phyloP scores from a whole-genome alignment of 2,888 invertebrate genomes.

The Cremastinae sp. region DNA sequence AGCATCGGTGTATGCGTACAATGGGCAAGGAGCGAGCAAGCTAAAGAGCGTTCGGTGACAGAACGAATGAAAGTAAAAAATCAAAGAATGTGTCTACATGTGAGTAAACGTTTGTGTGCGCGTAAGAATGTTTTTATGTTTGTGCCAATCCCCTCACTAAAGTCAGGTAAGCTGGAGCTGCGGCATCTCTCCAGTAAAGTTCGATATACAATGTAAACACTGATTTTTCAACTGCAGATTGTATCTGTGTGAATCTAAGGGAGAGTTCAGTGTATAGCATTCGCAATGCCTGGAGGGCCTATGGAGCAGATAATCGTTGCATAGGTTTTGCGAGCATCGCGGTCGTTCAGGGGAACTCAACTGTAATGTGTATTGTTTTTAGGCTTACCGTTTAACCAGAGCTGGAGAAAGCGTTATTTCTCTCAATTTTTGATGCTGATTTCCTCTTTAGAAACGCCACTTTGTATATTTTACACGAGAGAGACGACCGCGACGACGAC shows the following conservation, averaged over 20 bases:
- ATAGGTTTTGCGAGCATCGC: too few species aligned
- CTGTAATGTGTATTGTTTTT: background rate
- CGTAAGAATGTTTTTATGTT: too few species aligned
- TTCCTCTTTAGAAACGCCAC: conserved; percentile 59
- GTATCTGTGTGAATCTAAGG: background rate
- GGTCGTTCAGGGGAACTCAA: too few species aligned
- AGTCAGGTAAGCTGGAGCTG: conserved; percentile 25
- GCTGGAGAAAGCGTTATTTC: conserved; percentile 35
- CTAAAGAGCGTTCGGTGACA: conserved; percentile 39
- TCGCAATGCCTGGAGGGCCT: too few species aligned
- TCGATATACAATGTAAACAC: conserved; percentile 77
- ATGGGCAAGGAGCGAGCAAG: background rate
- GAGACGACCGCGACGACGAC: conserved; percentile 27
- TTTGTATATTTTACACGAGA: conserved; percentile 63
- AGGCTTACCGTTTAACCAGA: conserved; percentile 61
- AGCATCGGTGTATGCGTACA: too few species aligned
- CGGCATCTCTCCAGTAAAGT: conserved; percentile 62
- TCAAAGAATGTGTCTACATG: conserved; percentile 7
- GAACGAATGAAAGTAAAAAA: conserved; percentile 44
- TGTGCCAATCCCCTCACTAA: background rate
- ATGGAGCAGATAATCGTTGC: too few species aligned
- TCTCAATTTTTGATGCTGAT: conserved; percentile 52
- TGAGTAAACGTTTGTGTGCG: too few species aligned
- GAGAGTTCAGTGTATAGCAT: too few species aligned
- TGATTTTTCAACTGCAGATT: background rate